phyloP scores from a whole-genome alignment of 2,113 vertebrate species.

The Herpetotheres cachinnans region DNA sequence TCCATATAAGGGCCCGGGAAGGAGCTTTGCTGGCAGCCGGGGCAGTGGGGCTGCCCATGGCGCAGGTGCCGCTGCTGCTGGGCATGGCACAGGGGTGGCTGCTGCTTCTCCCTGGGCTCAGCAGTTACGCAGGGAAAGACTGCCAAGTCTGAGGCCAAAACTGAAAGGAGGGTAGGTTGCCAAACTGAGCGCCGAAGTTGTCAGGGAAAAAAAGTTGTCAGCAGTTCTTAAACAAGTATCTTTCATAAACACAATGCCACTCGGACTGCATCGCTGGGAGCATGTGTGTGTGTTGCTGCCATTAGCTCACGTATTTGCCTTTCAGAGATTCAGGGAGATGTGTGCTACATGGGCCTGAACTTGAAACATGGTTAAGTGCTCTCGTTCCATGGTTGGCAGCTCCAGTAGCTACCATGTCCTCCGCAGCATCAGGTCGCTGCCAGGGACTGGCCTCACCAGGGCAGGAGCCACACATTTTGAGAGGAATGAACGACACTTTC shows the following conservation, averaged over 20 bases:
- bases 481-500: background rate
- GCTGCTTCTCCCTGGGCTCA: background rate
- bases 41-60: background rate
- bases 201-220: background rate
- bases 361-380: background rate
- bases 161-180: background rate
- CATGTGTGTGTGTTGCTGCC: background rate
- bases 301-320: conserved; percentile 5
- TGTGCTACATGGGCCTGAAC: background rate
- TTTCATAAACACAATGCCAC: background rate
- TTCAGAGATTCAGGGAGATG: background rate
- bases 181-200: background rate
- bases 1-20: background rate
- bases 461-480: background rate
- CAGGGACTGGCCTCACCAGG: background rate
- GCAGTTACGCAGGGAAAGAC: background rate
- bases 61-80: fast-evolving
- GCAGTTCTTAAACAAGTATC: conserved; percentile 35
- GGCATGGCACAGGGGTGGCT: fast-evolving
- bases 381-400: background rate
- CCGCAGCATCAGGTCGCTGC: fast-evolving
- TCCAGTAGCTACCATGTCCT: fast-evolving
- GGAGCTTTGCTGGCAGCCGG: fast-evolving
- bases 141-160: background rate
- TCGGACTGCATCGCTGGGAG: background rate